Evolutionary conservation across 2,888 invertebrate species (phyloP).

Genomic region (Chirona hameri): DNA sequence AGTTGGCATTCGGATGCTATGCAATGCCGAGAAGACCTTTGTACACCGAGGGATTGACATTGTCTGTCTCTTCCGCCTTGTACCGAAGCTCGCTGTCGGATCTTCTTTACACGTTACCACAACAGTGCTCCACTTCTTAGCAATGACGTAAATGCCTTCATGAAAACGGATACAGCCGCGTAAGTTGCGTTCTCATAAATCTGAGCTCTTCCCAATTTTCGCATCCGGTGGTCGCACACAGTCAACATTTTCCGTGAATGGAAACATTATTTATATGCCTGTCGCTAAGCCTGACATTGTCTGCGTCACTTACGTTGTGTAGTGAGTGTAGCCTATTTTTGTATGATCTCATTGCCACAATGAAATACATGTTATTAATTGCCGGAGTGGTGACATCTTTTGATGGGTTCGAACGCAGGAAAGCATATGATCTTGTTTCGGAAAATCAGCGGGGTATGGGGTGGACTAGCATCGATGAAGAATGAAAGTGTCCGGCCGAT

Average conservation of each 20-base stretch:
- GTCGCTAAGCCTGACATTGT: not conserved
- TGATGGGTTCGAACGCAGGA: no score
- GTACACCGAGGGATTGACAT: no score
- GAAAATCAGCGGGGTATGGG: no score
- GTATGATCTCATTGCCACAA: slow-evolving; percentile 3
- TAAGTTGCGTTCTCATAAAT: not conserved
- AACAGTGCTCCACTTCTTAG: not conserved
- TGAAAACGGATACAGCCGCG: not conserved
- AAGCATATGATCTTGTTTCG: no score
- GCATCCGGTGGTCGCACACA: not conserved
- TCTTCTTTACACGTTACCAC: no score
- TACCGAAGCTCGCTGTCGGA: no score
- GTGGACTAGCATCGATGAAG: no score
- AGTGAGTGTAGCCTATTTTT: not conserved
- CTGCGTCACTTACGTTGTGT: not conserved
- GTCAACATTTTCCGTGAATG: not conserved
- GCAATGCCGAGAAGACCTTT: no score
- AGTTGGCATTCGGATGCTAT: no score
- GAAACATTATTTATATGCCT: not conserved
- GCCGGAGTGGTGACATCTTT: not conserved
- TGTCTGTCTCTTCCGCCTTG: no score
- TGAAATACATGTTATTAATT: slow-evolving; percentile 22
- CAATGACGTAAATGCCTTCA: not conserved
- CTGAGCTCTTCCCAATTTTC: not conserved
- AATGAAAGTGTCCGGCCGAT: no score